A percentile compares a stretch with the other conserved stretches of the same genome.
Conservation (phyloP, 1,140 invertebrate genomes). For the Lordiphosa mommai region DNA sequence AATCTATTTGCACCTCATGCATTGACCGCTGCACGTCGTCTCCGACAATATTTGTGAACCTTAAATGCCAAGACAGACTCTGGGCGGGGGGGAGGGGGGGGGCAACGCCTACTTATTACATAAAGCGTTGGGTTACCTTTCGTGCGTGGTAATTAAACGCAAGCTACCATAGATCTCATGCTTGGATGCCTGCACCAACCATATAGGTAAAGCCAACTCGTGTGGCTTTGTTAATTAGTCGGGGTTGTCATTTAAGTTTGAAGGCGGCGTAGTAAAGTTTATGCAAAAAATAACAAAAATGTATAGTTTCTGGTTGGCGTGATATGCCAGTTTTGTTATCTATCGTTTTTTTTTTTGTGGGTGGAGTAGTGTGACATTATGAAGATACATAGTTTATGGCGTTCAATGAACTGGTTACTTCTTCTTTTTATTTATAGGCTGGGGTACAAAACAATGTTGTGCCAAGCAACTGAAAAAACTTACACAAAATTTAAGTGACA, state of each 20-base stretch:
- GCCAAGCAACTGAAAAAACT: too few relatives aligned
- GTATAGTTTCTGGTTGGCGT: background rate
- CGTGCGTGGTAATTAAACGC: conserved; percentile 36
- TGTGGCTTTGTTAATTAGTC: conserved; percentile 37
- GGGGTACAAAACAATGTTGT: too few relatives aligned
- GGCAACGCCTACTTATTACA: conserved; percentile 31
- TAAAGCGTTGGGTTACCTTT: conserved; percentile 18
- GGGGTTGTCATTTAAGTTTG: conserved; percentile 23
- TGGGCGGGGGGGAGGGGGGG: conserved; percentile 13
- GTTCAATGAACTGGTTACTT: conserved; percentile 13
- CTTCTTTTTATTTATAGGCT: too few relatives aligned
- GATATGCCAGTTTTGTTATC: too few relatives aligned
- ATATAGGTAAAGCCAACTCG: conserved; percentile 3
- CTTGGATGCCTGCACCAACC: background rate
- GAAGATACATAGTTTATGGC: background rate
- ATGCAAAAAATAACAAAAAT: conserved; percentile 29
- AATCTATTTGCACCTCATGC: conserved; percentile 54
- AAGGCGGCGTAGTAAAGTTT: conserved; percentile 23
- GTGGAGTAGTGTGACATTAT: too few relatives aligned
- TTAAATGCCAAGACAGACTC: background rate
- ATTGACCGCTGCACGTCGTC: conserved; percentile 34
- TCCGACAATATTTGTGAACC: conserved; percentile 9
- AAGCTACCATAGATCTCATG: conserved; percentile 17
- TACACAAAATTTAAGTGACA: too few relatives aligned
- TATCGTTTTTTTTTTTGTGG: too few relatives aligned